Evolutionary conservation across 2,113 vertebrate species (phyloP), one percentile per base, ranked within the genome.

Genomic region (Pachyramphus minor): DNA sequence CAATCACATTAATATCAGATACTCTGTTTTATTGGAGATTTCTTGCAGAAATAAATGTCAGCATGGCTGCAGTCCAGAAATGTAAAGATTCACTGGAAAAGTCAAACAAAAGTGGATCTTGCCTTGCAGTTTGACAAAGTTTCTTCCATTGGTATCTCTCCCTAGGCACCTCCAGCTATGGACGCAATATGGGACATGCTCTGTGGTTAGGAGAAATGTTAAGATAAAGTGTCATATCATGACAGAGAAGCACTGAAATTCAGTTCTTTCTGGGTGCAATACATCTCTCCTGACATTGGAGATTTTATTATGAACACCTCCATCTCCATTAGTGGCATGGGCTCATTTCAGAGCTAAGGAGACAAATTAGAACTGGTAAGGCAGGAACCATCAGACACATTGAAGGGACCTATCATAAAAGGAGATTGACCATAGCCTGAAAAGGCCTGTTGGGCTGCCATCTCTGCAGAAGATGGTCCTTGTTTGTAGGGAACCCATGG

Each of bases 21-120:
- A 81, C 69, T 89, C 68, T 68, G 27, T 79, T 90, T 90, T 82
- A 90, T 47, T 84, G 93, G 76, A 75, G 41, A 82, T 87, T 86
- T 76, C 90, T 90, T 23, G 9, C 6, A 14, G 76, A 87, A 96
- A 92, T 95, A 97, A 94, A 89, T 91, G 83, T 78, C 87, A 95
- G 67, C 25, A 27, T 82, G 64, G 62, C 71, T 64, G 30, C 13
- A 73, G 52, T 72, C 88, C 96, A 90, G 78, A 92, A 81, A 87
- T 47, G 16, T 72, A 86, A 91, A 91, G 92, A 77, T 59, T 64
- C 56, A 16, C 49, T 35, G 33, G 18, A 74, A 78, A 90, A 92
- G 33, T 75, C 49, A 84, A 74, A 90, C 23, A 41, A 12, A 93
- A 93, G 69, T 37, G 35, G 75, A 63, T 74, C 42, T 18, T 47